These are phyloP conservation scores for Aphelenchoides bicaudatus DNA, from an alignment of 2,888 invertebrate genomes.

Conservation along the genomic window DNA sequence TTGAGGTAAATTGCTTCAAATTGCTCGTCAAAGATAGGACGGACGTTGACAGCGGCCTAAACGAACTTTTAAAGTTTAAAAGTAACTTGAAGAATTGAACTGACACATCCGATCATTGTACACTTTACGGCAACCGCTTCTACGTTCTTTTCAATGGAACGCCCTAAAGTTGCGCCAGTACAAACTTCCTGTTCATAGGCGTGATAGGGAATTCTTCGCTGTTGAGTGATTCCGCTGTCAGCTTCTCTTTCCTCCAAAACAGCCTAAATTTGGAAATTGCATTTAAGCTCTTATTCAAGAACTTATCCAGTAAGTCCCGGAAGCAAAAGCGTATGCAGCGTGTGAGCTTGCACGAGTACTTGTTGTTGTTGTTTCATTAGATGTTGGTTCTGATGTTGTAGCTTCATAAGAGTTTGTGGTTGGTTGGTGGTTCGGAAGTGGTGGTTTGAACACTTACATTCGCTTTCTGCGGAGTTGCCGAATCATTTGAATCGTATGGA, in stretches of 20 bases:
- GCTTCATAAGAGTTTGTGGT: neutral
- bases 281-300: no score
- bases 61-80: no score
- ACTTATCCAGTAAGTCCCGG: slow-evolving; percentile 4
- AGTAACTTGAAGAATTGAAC: neutral
- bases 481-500: no score
- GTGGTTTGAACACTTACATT: no score
- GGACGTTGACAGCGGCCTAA: slow-evolving; percentile 19
- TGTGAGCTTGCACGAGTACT: neutral
- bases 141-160: slow-evolving; percentile 1
- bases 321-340: slow-evolving; percentile 7
- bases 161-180: slow-evolving; percentile 18
- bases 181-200: slow-evolving; percentile 14
- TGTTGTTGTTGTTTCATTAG: no score
- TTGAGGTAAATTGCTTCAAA: slow-evolving; percentile 14
- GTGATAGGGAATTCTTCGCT: slow-evolving; percentile 12
- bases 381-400: neutral
- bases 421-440: neutral
- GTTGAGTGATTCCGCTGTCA: neutral
- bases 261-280: no score
- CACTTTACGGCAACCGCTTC: slow-evolving; percentile 8
- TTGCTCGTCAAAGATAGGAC: neutral
- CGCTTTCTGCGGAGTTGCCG: no score
- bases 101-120: neutral
- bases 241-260: slow-evolving; percentile 1